Base-by-base conservation (phyloP, 2,797 vertebrate genomes). In the Coranthus polyacanthus region DNA sequence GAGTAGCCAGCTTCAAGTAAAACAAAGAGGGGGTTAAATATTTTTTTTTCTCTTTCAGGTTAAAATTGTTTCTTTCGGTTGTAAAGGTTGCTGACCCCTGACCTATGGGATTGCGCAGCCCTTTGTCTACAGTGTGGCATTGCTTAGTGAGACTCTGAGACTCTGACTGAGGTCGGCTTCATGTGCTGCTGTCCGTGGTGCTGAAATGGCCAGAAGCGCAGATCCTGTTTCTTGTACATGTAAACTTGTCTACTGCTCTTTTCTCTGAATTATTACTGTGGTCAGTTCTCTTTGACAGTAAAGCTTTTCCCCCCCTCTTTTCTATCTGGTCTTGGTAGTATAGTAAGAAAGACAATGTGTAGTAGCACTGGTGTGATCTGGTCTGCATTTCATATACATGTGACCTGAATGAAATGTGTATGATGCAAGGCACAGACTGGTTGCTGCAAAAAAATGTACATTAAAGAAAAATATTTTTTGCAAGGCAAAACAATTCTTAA, bases 131-230 rank as follows among this genome's bases (percentile, higher is more conserved):
- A 44, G 0, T 46, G 18, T 36, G 37, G n/a, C 2, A 1, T 15
- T 21, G 10, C 44, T 34, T 36, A 6, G 0, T 0, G 21, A 56
- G 36, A 22, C 21, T 22, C 17, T n/a, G 2, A 37, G 2, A 56
- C n/a, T n/a, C n/a, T 16, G 1, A 8, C 21, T 52, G 41, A 6
- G 17, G n/a, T 49, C 16, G 18, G 49, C 63, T 54, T 46, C 3
- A 20, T 36, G 49, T 32, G 68, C 24, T 29, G 67, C 91, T 94
- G 83, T 93, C 91, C 91, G 3, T 85, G 92, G 92, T 94, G 43
- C 93, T 92, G 92, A 92, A 92, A 68, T 32, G 10, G 26, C 24
- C 21, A 15, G 29, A 2, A 18, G 42, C 34, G 26, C 0, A 32
- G 11, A 26, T 37, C 55, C 51, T 12, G 42, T 45, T 73, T 58